Base-by-base conservation (phyloP, 2,888 invertebrate species). In the Drosophila nigritarsus region DNA sequence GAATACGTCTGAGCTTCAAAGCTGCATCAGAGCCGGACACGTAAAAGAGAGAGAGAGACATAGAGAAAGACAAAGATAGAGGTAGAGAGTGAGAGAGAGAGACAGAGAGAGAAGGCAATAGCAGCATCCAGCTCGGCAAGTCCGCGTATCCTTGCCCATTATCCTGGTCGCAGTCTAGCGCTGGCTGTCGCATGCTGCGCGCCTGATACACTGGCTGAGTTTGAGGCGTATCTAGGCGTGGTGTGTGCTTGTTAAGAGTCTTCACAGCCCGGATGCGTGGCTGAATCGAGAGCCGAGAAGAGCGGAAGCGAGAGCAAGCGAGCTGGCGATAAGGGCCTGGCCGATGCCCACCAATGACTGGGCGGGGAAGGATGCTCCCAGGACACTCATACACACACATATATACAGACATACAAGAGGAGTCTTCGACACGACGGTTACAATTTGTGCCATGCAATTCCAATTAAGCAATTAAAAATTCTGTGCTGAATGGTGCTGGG, bases 151-250 rank as follows among this genome's bases (percentile, higher is more conserved):
- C 75, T 53, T 48, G 11, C 38, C 13, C 51, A 40, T 24, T 30
- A 50, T 62, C 53, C 66, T 69, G 59, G 34, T 15, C 11, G 36
- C 36, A 36, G 9, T 54, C 55, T 50, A 42, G n/a, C 30, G 29
- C 45, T 11, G 30, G 18, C 55, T 42, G 38, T 18, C 36, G 18
- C 24, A 49, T 72, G 70, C 91, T 93, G 93, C 36, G 83, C 89
- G 89, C 93, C 93, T 93, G 91, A 83, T 93, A 76, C 59, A 72
- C 85, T 82, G 82, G 93, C 92, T 92, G 92, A 92, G 92, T 92
- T 92, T 92, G 93, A 93, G 93, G 93, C 93, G 93, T 93, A 93
- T 93, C 93, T 93, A 92, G 93, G 93, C 93, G 93, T 93, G 93
- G 93, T 93, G 92, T 91, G 82, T 87, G 87, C 65, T 74, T 65